Percentiles rank a stretch among this genome's conserved stretches.
These are phyloP conservation scores for Catharus fuscescens DNA, from an alignment of 2,113 vertebrate genomes.

Conservation along the genomic window DNA sequence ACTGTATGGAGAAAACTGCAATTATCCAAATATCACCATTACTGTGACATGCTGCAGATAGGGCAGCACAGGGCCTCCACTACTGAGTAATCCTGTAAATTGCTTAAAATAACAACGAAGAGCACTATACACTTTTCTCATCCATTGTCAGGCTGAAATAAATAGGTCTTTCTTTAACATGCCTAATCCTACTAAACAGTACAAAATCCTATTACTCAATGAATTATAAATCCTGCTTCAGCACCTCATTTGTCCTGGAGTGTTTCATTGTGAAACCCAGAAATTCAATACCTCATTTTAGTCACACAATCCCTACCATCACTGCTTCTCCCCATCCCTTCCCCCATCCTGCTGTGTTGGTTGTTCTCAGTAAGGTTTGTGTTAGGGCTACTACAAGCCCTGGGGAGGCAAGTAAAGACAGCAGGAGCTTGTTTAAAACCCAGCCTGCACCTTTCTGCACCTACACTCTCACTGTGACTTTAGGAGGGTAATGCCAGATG, in stretches of 20 bases:
- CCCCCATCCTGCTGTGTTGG: background rate
- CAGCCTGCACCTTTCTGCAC: background rate
- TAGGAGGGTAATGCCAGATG: background rate
- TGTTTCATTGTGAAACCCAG: slow-evolving; percentile 59
- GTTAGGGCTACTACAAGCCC: background rate
- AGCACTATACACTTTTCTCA: slow-evolving; percentile 62
- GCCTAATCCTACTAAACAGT: slow-evolving; percentile 87
- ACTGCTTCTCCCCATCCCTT: background rate
- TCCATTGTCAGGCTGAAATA: slow-evolving; percentile 80
- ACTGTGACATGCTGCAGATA: slow-evolving; percentile 38
- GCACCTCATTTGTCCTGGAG: slow-evolving; percentile 71
- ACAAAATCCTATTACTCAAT: slow-evolving; percentile 87
- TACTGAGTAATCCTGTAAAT: slow-evolving; percentile 71
- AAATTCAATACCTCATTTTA: slow-evolving; percentile 65
- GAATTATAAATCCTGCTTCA: slow-evolving; percentile 83
- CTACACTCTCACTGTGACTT: background rate
- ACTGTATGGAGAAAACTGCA: slow-evolving; percentile 62
- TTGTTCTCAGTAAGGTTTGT: slow-evolving; percentile 3
- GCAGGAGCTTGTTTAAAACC: background rate
- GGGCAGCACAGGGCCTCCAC: slow-evolving; percentile 21
- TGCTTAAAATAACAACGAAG: slow-evolving; percentile 69
- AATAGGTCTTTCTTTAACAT: slow-evolving; percentile 85
- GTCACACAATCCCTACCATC: background rate
- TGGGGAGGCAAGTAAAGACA: background rate
- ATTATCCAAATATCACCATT: slow-evolving; percentile 70